A percentile compares a stretch with the other conserved stretches of the same genome.
Evolutionary conservation across 2,113 vertebrate genomes (phyloP).

Genomic region (Leptosomus discolor): DNA sequence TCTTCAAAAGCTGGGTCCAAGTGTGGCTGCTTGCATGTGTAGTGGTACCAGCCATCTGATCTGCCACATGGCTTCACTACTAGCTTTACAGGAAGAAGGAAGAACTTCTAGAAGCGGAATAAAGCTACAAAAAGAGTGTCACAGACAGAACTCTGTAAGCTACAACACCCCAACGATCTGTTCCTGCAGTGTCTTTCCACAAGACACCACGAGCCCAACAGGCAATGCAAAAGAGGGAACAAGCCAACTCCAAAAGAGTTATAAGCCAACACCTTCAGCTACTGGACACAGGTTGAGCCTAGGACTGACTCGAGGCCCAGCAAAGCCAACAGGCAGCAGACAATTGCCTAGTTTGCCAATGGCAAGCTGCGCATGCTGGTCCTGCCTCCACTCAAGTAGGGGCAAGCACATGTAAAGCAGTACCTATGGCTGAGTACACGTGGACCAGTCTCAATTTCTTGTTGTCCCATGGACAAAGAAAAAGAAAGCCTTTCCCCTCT

Average conservation of each 20-base stretch:
- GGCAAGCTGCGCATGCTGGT: not conserved
- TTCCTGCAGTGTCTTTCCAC: not conserved
- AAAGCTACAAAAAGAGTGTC: not conserved
- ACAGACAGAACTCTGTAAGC: not conserved
- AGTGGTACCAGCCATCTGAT: not conserved
- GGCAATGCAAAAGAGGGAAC: not conserved
- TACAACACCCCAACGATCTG: not conserved
- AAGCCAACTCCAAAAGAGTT: not conserved
- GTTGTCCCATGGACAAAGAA: not conserved
- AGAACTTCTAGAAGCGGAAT: not conserved
- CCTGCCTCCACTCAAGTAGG: not conserved
- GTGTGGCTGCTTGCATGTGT: fast-evolving
- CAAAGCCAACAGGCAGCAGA: not conserved
- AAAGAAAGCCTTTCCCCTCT: not conserved
- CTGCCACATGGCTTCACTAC: not conserved
- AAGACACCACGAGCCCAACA: fast-evolving
- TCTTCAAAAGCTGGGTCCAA: not conserved
- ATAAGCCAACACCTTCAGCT: not conserved
- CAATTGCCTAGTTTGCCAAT: not conserved
- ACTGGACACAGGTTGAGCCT: not conserved
- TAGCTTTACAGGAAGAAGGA: not conserved
- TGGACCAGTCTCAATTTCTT: not conserved
- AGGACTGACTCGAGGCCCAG: not conserved
- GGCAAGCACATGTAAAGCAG: not conserved
- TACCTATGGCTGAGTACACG: not conserved